Conservation (phyloP, 2,113 vertebrate species). For the Gulo gulo region DNA sequence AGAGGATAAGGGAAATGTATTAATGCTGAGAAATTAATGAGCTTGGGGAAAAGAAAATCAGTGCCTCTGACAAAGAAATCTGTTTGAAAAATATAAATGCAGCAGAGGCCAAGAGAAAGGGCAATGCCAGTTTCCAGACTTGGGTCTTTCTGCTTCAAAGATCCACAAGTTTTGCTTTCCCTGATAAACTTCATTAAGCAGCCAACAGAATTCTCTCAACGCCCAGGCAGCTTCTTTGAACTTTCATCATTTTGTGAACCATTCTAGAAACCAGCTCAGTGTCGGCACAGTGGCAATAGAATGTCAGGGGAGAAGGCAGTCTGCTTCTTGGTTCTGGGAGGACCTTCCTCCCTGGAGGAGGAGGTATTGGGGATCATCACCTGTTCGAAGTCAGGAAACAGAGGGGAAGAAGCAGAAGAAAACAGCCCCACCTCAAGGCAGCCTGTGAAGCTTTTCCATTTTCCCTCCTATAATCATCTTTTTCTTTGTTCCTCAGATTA, state of each 20-base stretch:
- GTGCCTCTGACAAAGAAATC: constrained; percentile 58
- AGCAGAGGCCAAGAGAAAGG: constrained; percentile 61
- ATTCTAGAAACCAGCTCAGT: not conserved
- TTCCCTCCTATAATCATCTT: not conserved
- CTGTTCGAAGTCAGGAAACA: not conserved
- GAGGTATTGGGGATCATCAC: not conserved
- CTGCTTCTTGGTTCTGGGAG: not conserved
- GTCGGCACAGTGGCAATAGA: not conserved
- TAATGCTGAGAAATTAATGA: constrained; percentile 74
- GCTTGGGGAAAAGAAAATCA: constrained; percentile 58
- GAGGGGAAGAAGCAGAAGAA: not conserved
- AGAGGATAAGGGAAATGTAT: constrained; percentile 73
- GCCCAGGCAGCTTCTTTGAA: not conserved
- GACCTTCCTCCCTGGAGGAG: not conserved
- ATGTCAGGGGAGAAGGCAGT: not conserved
- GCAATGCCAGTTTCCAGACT: constrained; percentile 56
- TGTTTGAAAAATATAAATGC: not conserved
- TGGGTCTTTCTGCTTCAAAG: constrained; percentile 37
- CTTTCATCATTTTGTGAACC: not conserved
- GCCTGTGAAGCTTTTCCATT: not conserved
- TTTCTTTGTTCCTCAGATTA: not conserved
- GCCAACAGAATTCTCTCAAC: not conserved
- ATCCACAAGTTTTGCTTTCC: constrained; percentile 51
- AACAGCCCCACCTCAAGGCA: not conserved
- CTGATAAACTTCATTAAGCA: constrained; percentile 11